These are phyloP conservation scores for Harpalus rufipes DNA, from an alignment of 2,888 invertebrate genomes.

Conservation along the genomic window DNA sequence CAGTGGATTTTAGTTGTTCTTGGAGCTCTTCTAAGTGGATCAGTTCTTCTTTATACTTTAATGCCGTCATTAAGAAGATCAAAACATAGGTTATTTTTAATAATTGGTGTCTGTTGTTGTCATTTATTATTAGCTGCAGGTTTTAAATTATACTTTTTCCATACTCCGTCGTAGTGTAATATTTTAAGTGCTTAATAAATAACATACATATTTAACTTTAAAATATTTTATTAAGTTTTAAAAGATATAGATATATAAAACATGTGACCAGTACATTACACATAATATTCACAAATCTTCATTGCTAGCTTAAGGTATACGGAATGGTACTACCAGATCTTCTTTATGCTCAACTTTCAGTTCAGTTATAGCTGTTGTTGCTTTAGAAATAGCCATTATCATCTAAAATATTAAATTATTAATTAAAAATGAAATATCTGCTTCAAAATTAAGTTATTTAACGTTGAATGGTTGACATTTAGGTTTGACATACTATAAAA, in stretches of 20 bases:
- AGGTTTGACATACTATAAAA: too few relatives aligned
- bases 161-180: conserved; percentile 77
- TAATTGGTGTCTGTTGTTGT: conserved; percentile 84
- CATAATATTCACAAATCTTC: conserved; percentile 38
- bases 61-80: conserved; percentile 86
- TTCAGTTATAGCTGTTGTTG: conserved; percentile 85
- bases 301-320: conserved; percentile 81
- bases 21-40: conserved; percentile 91
- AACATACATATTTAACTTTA: conserved; percentile 50
- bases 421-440: neutral
- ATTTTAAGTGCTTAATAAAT: conserved; percentile 15
- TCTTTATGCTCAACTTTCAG: conserved; percentile 94
- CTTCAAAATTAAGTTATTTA: too few relatives aligned
- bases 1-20: conserved; percentile 93
- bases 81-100: conserved; percentile 82
- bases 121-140: conserved; percentile 92
- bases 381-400: conserved; percentile 83
- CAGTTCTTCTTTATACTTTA: conserved; percentile 90
- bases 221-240: conserved; percentile 64
- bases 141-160: conserved; percentile 91
- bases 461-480: too few relatives aligned
- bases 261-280: conserved; percentile 63
- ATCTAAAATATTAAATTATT: conserved; percentile 81
- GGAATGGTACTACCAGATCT: conserved; percentile 93
- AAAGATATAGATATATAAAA: conserved; percentile 66